Conservation (phyloP, 2,797 vertebrate species). For the Enteromius fasciolatus region DNA sequence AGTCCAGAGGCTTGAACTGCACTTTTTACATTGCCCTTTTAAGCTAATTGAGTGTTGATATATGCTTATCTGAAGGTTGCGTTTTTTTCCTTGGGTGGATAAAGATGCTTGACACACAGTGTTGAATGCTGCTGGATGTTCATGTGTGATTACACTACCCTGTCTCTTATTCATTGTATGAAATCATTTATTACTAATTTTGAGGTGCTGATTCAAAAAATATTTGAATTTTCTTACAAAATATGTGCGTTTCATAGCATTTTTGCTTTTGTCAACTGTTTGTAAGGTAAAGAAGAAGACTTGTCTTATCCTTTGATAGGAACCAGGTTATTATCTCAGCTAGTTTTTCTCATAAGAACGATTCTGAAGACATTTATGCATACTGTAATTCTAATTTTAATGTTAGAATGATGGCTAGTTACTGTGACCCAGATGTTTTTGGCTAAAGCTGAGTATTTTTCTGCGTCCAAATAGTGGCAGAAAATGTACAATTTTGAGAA, state of each 20-base stretch:
- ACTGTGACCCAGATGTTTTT: not conserved
- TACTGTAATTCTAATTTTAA: not conserved
- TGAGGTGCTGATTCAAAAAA: not conserved
- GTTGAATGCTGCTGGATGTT: constrained; percentile 43
- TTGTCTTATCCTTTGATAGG: not conserved
- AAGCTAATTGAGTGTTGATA: constrained; percentile 73
- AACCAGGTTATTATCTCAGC: not conserved
- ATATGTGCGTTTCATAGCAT: not conserved
- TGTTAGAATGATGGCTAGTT: not conserved
- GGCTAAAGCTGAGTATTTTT: not conserved
- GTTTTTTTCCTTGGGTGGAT: constrained; percentile 53
- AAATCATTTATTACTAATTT: not conserved
- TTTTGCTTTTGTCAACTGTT: not conserved
- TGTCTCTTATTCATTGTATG: not conserved
- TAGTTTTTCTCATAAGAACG: not conserved
- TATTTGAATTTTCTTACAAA: not conserved
- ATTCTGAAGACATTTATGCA: not conserved
- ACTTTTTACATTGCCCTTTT: constrained; percentile 70
- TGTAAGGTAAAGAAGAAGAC: not conserved
- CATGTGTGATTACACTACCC: not conserved
- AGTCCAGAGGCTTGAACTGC: constrained; percentile 57
- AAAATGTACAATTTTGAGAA: not conserved
- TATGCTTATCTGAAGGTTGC: constrained; percentile 63
- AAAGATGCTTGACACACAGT: constrained; percentile 43
- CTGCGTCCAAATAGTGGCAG: not conserved